These are phyloP conservation scores for Limosa lapponica DNA, from an alignment of 2,797 vertebrate genomes.

Conservation along the genomic window DNA sequence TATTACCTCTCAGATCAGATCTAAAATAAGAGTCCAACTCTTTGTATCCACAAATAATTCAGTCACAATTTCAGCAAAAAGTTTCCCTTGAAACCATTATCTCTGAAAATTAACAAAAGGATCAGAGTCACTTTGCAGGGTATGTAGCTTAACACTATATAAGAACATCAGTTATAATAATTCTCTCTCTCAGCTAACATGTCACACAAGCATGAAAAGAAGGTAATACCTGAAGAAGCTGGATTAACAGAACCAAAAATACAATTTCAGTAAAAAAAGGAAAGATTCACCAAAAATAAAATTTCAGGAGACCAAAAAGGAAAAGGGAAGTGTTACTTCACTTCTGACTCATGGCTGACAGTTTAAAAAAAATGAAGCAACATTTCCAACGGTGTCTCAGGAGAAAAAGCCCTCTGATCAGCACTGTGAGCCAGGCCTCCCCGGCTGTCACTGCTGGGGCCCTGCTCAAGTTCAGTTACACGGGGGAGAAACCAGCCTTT, in stretches of 20 bases:
- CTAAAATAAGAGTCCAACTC: neutral
- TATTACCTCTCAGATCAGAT: neutral
- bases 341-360: neutral
- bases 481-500: neutral
- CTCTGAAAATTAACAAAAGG: neutral
- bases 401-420: neutral
- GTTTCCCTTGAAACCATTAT: neutral
- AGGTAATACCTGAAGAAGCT: neutral
- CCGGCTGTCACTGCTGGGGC: neutral
- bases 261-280: neutral
- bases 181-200: neutral
- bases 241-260: neutral
- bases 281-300: neutral
- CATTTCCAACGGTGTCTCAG: neutral
- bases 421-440: neutral
- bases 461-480: neutral
- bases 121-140: neutral
- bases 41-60: neutral
- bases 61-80: neutral
- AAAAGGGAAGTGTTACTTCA: neutral
- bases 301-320: neutral
- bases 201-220: neutral
- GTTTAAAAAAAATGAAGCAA: neutral
- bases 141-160: neutral
- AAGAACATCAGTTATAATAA: neutral